Percentiles rank a stretch among this genome's conserved stretches.
Evolutionary conservation across 2,888 invertebrate species (phyloP).

Genomic region (Xestoiulus laeticollis): DNA sequence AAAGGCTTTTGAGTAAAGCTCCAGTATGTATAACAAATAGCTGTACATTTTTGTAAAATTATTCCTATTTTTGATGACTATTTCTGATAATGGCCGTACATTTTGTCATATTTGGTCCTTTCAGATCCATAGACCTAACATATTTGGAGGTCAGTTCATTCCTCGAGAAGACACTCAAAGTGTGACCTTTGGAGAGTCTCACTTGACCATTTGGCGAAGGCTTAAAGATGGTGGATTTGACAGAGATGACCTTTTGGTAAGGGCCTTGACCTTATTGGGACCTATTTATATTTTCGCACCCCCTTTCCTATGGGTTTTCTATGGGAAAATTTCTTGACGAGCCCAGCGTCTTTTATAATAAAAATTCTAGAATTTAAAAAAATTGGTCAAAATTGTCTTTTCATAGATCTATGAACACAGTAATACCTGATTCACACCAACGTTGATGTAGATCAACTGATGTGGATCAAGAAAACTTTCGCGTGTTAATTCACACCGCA

Average conservation of each 20-base stretch:
- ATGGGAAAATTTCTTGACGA: no score
- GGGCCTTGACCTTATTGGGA: not conserved
- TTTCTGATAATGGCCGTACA: no score
- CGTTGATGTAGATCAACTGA: no score
- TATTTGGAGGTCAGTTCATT: conserved; percentile 89
- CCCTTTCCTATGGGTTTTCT: no score
- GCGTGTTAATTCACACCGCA: no score
- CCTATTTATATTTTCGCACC: no score
- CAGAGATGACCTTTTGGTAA: conserved; percentile 80
- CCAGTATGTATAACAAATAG: conserved; percentile 74
- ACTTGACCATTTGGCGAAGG: conserved; percentile 91
- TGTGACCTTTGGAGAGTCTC: conserved; percentile 90
- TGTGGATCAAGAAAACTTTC: no score
- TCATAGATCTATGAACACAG: no score
- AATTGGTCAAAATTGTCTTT: no score
- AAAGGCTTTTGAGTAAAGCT: conserved; percentile 90
- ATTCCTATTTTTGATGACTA: not conserved
- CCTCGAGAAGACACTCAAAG: conserved; percentile 89
- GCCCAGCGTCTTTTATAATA: no score
- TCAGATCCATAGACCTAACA: conserved; percentile 87
- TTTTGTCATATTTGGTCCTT: conserved; percentile 50
- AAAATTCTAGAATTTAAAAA: no score
- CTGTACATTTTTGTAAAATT: not conserved
- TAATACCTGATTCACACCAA: no score
- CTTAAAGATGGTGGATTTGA: conserved; percentile 91